Conservation (phyloP, 2,888 invertebrate species). For the Brachypalpus laphriformis region DNA sequence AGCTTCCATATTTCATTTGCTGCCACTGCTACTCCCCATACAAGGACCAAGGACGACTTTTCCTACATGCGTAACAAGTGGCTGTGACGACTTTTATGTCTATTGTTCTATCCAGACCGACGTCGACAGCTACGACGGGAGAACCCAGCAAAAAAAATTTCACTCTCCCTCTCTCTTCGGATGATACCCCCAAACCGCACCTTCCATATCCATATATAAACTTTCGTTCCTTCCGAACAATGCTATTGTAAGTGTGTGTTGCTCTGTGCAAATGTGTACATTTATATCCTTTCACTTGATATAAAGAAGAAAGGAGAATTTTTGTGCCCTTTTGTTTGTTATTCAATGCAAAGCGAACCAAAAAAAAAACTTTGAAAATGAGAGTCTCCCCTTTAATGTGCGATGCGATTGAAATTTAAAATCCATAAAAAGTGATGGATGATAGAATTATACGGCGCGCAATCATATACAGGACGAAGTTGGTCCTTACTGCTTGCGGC, state of each 20-base stretch:
- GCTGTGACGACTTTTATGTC: conserved; percentile 74
- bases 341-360: conserved; percentile 30
- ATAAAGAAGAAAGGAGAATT: conserved; percentile 42
- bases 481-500: conserved; percentile 40
- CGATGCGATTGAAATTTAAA: conserved; percentile 68
- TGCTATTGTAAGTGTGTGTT: conserved; percentile 59
- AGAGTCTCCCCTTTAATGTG: conserved; percentile 67
- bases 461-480: conserved; percentile 37
- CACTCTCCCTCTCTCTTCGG: conserved; percentile 47
- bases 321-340: conserved; percentile 64
- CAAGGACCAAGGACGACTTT: conserved; percentile 60
- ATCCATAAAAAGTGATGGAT: conserved; percentile 71
- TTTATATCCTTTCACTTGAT: conserved; percentile 72
- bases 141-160: conserved; percentile 19
- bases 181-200: background rate
- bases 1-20: conserved; percentile 73
- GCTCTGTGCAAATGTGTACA: conserved; percentile 51
- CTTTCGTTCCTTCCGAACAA: conserved; percentile 55
- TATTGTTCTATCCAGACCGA: conserved; percentile 70
- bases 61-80: conserved; percentile 73
- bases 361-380: conserved; percentile 47
- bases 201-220: background rate
- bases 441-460: conserved; percentile 53
- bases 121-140: background rate
- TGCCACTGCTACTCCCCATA: conserved; percentile 3